Evolutionary conservation across 1,140 invertebrate species (phyloP).

Genomic region (Cyphomyrmex costatus): DNA sequence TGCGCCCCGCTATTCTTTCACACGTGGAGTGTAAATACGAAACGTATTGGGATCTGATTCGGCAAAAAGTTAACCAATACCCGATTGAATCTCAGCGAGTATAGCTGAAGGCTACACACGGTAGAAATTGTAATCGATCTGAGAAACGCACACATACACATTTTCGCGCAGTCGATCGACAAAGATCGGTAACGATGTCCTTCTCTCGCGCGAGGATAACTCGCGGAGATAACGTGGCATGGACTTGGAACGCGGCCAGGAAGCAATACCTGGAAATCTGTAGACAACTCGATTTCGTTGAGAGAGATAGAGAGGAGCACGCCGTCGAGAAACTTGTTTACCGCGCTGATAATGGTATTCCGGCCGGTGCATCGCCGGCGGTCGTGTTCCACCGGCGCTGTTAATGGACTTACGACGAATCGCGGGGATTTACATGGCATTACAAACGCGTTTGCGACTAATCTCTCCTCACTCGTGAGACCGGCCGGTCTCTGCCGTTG

Average conservation of each 20-base stretch:
- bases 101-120: neutral
- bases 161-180: neutral
- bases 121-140: conserved; percentile 28
- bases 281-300: conserved; percentile 76
- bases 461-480: conserved; percentile 74
- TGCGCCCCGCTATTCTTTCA: neutral
- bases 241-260: conserved; percentile 75
- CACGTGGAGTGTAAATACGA: neutral
- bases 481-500: conserved; percentile 53
- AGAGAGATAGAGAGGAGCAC: conserved; percentile 14
- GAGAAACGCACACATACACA: no score
- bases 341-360: conserved; percentile 76
- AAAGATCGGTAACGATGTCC: conserved; percentile 1
- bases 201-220: conserved; percentile 42
- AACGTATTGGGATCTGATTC: neutral
- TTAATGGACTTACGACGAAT: conserved; percentile 79
- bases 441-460: conserved; percentile 78
- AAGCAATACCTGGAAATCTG: conserved; percentile 76
- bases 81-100: conserved; percentile 5
- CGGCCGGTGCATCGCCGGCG: conserved; percentile 68
- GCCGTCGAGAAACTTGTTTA: conserved; percentile 73
- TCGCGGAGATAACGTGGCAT: conserved; percentile 24
- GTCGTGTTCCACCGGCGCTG: conserved; percentile 74
- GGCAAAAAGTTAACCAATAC: conserved; percentile 26
- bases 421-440: conserved; percentile 76